phyloP scores from a whole-genome alignment of 2,797 vertebrate species.

The Nyctibius grandis region DNA sequence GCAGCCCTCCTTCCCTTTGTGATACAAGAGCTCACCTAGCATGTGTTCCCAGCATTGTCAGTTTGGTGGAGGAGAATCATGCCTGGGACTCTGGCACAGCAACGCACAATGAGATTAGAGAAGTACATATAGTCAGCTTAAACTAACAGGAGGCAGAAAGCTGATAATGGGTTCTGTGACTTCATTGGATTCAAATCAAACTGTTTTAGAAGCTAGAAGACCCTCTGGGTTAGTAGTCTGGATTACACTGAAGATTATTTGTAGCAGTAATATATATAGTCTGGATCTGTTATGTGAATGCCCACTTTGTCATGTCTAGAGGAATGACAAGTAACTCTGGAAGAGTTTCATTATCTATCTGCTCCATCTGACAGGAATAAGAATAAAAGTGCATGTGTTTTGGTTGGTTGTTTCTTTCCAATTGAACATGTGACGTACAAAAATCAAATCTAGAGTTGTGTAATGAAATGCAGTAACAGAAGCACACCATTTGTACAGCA shows the following conservation, averaged over 20 bases:
- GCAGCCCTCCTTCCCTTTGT: neutral
- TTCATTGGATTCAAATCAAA: neutral
- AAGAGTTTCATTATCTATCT: neutral
- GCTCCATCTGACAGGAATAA: neutral
- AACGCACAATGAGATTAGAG: neutral
- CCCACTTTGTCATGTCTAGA: neutral
- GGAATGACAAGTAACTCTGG: neutral
- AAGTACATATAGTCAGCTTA: neutral
- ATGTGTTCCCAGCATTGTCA: neutral
- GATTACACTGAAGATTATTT: slow-evolving; percentile 19
- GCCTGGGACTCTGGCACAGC: neutral
- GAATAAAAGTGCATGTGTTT: neutral
- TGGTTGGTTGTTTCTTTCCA: neutral
- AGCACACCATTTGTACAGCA: fast-evolving
- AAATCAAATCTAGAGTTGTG: neutral
- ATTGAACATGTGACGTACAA: neutral
- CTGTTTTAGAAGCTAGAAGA: neutral
- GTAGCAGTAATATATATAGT: neutral
- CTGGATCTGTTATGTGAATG: neutral
- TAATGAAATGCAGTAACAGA: neutral
- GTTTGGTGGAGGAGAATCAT: neutral
- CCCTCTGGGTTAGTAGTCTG: neutral
- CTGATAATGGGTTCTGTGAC: neutral
- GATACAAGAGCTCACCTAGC: neutral
- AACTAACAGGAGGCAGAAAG: neutral